Evolutionary conservation across 2,113 vertebrate genomes (phyloP), one percentile per base, ranked within the genome.

Genomic region (Oryzias woworae): DNA sequence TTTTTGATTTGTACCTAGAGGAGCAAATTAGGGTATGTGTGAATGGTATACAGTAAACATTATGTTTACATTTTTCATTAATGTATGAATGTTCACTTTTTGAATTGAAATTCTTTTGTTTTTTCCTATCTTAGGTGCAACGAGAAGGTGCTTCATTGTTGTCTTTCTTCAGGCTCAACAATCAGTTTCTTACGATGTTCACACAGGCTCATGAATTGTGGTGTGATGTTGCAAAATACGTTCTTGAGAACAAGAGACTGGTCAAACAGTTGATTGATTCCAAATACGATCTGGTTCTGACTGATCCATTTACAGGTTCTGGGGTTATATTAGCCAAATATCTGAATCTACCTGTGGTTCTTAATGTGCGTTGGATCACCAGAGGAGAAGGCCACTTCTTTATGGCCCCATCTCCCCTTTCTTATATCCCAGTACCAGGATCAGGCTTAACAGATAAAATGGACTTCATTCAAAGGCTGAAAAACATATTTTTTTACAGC

Each of bases 321-420:
- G 91, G 92, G 1, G 47, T 86, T 5, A 0, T 92, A 15, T 15
- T 92, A 2, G 89, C 90, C 15, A 85, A 88, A 66, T 89, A 88
- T 54, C 64, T 92, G 15, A 85, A 91, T 20, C 78, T 92, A 8
- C 92, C 91, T 0, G 0, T 87, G 1, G 92, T 90, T n/a, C 77
- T 92, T 8, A 91, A 91, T 49, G 90, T 87, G 15, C 89, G 92
- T 43, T 92, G 91, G 92, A 80, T 89, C 52, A 58, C 79, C 3
- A 79, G 75, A 2, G 87, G 88, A 7, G 90, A 91, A 2, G 90
- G 88, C 1, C 90, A 92, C 28, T 90, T 87, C 42, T 56, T 18
- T 0, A 62, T 88, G 1, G 90, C 90, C 13, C 91, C 92, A 2
- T 90, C 90, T 1, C 91, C 91, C 0, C 54, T 87, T 10, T 92